phyloP scores from a whole-genome alignment of 2,888 invertebrate species.

The Ligdia adustata region DNA sequence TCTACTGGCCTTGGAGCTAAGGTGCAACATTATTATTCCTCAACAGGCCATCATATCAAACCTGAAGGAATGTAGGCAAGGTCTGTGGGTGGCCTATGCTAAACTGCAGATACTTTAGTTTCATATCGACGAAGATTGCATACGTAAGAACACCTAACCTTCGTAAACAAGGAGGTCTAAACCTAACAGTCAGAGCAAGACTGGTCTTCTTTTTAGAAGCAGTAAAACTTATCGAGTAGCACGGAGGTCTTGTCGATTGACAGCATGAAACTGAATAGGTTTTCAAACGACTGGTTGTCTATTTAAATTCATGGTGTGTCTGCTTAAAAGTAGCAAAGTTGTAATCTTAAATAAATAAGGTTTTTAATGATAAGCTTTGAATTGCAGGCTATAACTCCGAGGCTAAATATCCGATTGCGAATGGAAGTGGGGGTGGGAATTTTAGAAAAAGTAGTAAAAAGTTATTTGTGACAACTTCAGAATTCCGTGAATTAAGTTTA shows the following conservation, averaged over 20 bases:
- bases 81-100: constrained; percentile 65
- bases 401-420: too few relatives aligned
- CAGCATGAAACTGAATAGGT: constrained; percentile 7
- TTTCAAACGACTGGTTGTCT: constrained; percentile 5
- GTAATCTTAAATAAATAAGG: too few relatives aligned
- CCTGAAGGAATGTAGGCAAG: constrained; percentile 58
- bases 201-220: not conserved
- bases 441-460: too few relatives aligned
- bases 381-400: too few relatives aligned
- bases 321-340: too few relatives aligned
- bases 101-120: constrained; percentile 50
- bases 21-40: constrained; percentile 69
- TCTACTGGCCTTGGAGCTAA: constrained; percentile 56
- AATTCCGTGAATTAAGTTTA: too few relatives aligned
- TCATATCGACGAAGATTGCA: constrained; percentile 52
- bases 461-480: too few relatives aligned
- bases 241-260: constrained; percentile 10
- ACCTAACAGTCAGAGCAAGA: constrained; percentile 10
- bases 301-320: constrained; percentile 10
- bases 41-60: constrained; percentile 46
- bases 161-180: constrained; percentile 33
- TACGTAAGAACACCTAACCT: constrained; percentile 48
- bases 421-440: too few relatives aligned
- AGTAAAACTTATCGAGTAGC: constrained; percentile 11
- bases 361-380: too few relatives aligned